Evolutionary conservation across 2,888 invertebrate genomes (phyloP).

Genomic region (Hirtodrosophila duncani): DNA sequence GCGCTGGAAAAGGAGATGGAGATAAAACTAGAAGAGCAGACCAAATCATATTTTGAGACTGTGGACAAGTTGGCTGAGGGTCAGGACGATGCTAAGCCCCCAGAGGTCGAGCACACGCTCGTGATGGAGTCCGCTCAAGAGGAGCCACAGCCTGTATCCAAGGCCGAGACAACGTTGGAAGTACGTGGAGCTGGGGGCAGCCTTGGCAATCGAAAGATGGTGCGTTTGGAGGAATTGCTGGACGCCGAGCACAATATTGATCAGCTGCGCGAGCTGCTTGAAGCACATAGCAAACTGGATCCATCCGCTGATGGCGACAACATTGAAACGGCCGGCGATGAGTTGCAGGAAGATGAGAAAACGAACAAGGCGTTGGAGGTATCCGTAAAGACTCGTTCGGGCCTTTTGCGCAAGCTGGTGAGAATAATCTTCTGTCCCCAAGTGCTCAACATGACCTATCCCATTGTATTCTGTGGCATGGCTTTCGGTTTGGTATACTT

Average conservation of each 20-base stretch:
- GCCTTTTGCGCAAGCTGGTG: slow-evolving; percentile 22
- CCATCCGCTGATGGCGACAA: background rate
- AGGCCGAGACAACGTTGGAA: background rate
- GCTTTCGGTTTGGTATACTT: slow-evolving; percentile 49
- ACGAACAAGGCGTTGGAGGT: background rate
- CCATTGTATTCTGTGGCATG: slow-evolving; percentile 50
- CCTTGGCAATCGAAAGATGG: slow-evolving; percentile 33
- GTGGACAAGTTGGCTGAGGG: background rate
- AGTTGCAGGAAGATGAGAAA: background rate
- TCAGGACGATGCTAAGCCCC: background rate
- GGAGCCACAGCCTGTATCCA: background rate
- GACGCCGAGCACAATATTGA: slow-evolving; percentile 40
- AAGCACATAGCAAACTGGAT: slow-evolving; percentile 4
- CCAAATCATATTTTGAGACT: background rate
- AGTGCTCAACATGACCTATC: slow-evolving; percentile 34
- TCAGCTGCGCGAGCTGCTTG: slow-evolving; percentile 34
- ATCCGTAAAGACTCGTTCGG: background rate
- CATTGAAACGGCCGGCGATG: background rate
- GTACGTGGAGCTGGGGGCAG: background rate
- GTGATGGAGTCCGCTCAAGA: background rate
- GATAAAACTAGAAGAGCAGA: background rate
- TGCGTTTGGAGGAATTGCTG: slow-evolving; percentile 44
- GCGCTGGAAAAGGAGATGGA: slow-evolving; percentile 21
- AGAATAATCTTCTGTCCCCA: slow-evolving; percentile 19
- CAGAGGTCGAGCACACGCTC: background rate